phyloP scores from a whole-genome alignment of 2,113 vertebrate genomes.

The Sceloporus undulatus region DNA sequence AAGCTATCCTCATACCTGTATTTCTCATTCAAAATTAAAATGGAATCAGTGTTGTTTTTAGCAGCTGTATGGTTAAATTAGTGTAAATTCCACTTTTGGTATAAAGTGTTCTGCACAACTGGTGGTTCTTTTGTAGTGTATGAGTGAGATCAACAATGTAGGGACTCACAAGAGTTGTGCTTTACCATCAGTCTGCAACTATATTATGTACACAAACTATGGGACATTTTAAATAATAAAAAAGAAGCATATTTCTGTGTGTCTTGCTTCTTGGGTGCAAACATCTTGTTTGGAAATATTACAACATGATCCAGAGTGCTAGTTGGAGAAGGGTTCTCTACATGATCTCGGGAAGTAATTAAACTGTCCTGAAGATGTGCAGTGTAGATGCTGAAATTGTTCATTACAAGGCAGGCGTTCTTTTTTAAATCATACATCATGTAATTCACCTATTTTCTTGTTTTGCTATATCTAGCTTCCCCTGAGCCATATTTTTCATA shows the following conservation, averaged over 20 bases:
- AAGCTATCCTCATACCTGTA: constrained; percentile 7
- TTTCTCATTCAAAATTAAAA: background rate
- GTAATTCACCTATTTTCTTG: too few species aligned
- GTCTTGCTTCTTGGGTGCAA: background rate
- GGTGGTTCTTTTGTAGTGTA: background rate
- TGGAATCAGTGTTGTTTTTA: background rate
- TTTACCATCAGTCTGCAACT: background rate
- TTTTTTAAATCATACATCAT: too few species aligned
- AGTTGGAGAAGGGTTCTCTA: too few species aligned
- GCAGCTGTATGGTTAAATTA: background rate
- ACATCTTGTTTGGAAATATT: background rate
- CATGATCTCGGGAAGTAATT: too few species aligned
- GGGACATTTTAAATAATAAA: constrained; percentile 30
- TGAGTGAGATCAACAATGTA: background rate
- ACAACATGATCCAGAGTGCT: too few species aligned
- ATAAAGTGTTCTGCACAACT: background rate
- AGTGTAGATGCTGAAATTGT: too few species aligned
- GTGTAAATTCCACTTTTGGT: background rate
- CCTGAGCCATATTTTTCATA: too few species aligned
- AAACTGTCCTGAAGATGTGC: too few species aligned
- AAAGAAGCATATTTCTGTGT: background rate
- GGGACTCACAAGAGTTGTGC: background rate
- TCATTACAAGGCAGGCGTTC: too few species aligned
- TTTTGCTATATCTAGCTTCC: too few species aligned
- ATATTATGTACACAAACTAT: background rate